Percentiles rank a stretch among this genome's conserved stretches.
These are phyloP conservation scores for Chrysoperla carnea DNA, from an alignment of 1,140 invertebrate species.

Conservation along the genomic window DNA sequence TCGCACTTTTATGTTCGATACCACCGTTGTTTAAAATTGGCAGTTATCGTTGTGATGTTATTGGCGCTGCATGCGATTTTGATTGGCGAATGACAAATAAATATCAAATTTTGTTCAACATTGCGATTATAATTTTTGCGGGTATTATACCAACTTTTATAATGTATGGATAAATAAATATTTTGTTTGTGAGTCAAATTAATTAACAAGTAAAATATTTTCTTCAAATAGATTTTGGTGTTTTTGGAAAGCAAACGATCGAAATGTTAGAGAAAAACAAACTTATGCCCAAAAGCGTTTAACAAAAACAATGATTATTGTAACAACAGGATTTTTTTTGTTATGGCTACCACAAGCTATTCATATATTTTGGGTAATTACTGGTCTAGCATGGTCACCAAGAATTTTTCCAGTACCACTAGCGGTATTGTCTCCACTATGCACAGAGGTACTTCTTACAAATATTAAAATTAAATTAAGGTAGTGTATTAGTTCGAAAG, in stretches of 20 bases:
- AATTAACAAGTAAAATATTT: not conserved
- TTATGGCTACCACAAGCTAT: constrained; percentile 27
- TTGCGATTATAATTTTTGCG: constrained; percentile 23
- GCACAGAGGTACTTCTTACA: constrained; percentile 26
- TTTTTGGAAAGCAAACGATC: not conserved
- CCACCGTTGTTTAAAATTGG: constrained; percentile 28
- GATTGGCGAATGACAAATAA: constrained; percentile 23
- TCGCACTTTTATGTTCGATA: constrained; percentile 21
- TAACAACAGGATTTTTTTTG: constrained; percentile 21
- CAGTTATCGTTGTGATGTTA: constrained; percentile 26
- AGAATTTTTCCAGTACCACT: constrained; percentile 22
- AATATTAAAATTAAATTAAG: too few relatives aligned
- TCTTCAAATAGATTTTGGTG: not conserved
- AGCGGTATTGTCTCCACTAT: constrained; percentile 24
- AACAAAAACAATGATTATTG: constrained; percentile 18
- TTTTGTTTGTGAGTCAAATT: not conserved
- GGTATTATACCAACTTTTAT: constrained; percentile 23
- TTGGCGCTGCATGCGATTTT: constrained; percentile 23
- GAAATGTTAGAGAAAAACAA: not conserved
- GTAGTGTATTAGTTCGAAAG: too few relatives aligned
- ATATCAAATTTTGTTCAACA: constrained; percentile 22
- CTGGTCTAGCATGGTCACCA: constrained; percentile 13
- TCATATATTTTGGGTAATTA: constrained; percentile 19
- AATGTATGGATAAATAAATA: constrained; percentile 20
- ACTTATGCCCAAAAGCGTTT: not conserved